phyloP scores from a whole-genome alignment of 1,140 invertebrate species.

The Pristionchus pacificus region DNA sequence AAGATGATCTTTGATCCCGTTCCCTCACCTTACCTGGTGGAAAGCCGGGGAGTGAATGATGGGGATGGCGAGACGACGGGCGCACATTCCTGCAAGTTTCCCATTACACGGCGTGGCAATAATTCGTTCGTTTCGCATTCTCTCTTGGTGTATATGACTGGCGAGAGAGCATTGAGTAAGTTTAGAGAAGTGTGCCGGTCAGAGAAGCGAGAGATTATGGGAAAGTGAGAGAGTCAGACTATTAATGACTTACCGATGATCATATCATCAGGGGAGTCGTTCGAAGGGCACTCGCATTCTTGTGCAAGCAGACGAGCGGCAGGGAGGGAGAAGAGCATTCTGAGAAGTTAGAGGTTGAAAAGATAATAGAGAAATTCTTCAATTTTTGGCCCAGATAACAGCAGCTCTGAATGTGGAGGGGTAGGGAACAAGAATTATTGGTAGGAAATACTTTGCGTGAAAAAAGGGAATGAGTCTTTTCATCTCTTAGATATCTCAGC shows the following conservation, averaged over 20 bases:
- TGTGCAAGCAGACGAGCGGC: conserved; percentile 11
- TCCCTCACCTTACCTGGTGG: conserved; percentile 1
- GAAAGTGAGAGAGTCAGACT: no score
- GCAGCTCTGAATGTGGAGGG: background rate
- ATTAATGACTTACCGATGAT: conserved; percentile 20
- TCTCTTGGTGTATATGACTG: no score
- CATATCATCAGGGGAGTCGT: conserved; percentile 27
- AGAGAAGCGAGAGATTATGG: no score
- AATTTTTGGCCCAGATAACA: background rate
- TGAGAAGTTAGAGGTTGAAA: conserved; percentile 1
- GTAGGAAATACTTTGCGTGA: background rate
- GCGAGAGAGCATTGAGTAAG: no score
- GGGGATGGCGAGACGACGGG: conserved; percentile 1
- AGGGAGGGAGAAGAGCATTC: conserved; percentile 25
- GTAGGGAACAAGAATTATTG: background rate
- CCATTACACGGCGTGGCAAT: no score
- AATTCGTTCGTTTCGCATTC: no score
- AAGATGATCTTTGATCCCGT: background rate
- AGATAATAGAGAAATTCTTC: background rate
- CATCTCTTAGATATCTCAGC: no score
- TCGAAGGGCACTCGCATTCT: conserved; percentile 21
- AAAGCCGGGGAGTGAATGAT: conserved; percentile 7
- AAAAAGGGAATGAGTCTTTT: no score
- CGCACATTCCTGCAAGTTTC: conserved; percentile 16
- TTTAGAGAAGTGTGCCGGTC: no score